A percentile compares a stretch with the other conserved stretches of the same genome.
Conservation (phyloP, 2,797 vertebrate genomes). For the Acanthurus leucopareius region DNA sequence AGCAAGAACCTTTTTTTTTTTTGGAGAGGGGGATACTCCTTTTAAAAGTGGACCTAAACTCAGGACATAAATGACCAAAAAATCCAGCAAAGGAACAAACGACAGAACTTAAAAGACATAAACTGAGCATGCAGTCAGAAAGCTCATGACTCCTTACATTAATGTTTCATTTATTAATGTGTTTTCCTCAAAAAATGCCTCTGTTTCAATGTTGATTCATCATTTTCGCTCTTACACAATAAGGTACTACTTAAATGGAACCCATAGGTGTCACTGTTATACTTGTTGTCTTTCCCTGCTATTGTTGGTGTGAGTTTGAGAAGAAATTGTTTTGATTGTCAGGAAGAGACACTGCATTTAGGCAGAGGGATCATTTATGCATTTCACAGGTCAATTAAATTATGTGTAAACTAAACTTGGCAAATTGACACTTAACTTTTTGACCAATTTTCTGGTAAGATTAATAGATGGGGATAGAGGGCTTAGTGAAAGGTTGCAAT, state of each 20-base stretch:
- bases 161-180: background rate
- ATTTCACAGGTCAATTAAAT: background rate
- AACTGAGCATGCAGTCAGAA: background rate
- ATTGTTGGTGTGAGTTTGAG: background rate
- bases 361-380: background rate
- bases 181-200: background rate
- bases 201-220: background rate
- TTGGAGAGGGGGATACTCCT: too few species aligned
- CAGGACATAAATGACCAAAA: background rate
- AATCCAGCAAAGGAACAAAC: too few species aligned
- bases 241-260: background rate
- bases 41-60: background rate
- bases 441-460: background rate
- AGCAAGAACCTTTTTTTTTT: too few species aligned
- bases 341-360: background rate
- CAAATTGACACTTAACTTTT: background rate
- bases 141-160: background rate
- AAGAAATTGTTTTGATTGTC: background rate
- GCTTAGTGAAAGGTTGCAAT: background rate
- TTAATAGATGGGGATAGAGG: background rate
- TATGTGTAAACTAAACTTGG: background rate
- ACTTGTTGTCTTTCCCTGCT: background rate
- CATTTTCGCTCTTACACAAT: background rate
- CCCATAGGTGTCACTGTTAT: conserved; percentile 68
- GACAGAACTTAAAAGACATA: conserved; percentile 10